Percentiles rank a stretch among this genome's conserved stretches.
Evolutionary conservation across 64 coral and sea anemone species (phyloP).

Genomic region (Acropora tenuis): DNA sequence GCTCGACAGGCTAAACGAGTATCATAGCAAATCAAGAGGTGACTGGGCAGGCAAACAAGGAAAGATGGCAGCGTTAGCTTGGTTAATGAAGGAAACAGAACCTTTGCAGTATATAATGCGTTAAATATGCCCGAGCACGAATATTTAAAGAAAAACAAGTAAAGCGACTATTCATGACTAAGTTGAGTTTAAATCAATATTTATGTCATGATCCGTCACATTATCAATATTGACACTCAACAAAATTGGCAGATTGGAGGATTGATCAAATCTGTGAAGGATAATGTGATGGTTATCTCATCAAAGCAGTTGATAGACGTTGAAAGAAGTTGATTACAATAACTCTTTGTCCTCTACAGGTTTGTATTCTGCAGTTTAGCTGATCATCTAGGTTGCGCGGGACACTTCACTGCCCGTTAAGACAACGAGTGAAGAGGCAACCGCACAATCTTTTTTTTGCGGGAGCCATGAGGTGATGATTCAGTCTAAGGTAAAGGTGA

Average conservation of each 20-base stretch:
- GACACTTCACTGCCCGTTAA: constrained; percentile 72
- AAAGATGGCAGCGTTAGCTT: constrained; percentile 13
- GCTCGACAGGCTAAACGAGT: constrained; percentile 67
- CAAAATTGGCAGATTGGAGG: too few relatives aligned
- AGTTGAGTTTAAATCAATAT: too few relatives aligned
- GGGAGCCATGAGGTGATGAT: constrained; percentile 52
- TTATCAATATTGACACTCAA: too few relatives aligned
- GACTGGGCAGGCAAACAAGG: constrained; percentile 37
- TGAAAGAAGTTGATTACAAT: too few relatives aligned
- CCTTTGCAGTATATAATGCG: background rate
- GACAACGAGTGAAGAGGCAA: constrained; percentile 78
- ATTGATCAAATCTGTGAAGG: too few relatives aligned
- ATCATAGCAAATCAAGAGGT: constrained; percentile 41
- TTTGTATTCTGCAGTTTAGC: constrained; percentile 80
- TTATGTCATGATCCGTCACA: too few relatives aligned
- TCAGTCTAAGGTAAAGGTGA: constrained; percentile 41
- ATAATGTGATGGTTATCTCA: too few relatives aligned
- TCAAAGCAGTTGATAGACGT: too few relatives aligned
- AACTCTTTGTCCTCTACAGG: constrained; percentile 5
- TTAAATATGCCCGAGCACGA: background rate
- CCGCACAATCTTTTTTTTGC: constrained; percentile 22
- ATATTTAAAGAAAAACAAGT: too few relatives aligned
- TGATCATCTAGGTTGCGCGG: constrained; percentile 59
- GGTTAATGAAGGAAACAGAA: constrained; percentile 51
- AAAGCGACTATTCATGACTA: too few relatives aligned